phyloP scores from a whole-genome alignment of 2,797 vertebrate genomes.

The Urocyon cinereoargenteus region DNA sequence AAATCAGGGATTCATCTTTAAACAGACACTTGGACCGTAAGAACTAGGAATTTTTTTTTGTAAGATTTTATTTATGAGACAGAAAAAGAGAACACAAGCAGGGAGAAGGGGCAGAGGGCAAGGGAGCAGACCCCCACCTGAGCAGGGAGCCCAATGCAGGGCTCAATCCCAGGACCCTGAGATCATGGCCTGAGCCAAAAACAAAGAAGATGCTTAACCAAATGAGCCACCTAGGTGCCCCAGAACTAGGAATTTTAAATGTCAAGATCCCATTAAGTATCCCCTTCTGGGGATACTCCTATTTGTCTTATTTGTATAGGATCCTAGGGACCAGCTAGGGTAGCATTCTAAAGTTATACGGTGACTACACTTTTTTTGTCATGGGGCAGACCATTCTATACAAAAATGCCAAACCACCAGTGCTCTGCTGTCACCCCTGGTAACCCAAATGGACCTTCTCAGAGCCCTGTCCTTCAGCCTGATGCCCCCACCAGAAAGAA shows the following conservation, averaged over 20 bases:
- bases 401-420: neutral
- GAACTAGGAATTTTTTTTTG: neutral
- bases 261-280: neutral
- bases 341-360: constrained; percentile 8
- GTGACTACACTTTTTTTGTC: neutral
- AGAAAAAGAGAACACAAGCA: too few species aligned
- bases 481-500: neutral
- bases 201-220: too few species aligned
- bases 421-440: neutral
- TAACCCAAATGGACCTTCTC: neutral
- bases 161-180: too few species aligned
- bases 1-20: constrained; percentile 18
- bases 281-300: neutral
- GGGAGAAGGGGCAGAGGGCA: too few species aligned
- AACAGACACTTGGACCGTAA: constrained; percentile 8
- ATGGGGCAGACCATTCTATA: neutral
- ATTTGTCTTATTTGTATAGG: neutral
- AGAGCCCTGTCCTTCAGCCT: neutral
- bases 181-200: too few species aligned
- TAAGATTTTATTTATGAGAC: too few species aligned
- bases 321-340: neutral
- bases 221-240: too few species aligned
- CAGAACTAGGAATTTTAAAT: constrained; percentile 32
- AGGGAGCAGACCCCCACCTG: too few species aligned
- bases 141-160: too few species aligned